Evolutionary conservation across 2,797 vertebrate species (phyloP), one percentile per base, ranked within the genome.

Genomic region (Acanthis flammea): DNA sequence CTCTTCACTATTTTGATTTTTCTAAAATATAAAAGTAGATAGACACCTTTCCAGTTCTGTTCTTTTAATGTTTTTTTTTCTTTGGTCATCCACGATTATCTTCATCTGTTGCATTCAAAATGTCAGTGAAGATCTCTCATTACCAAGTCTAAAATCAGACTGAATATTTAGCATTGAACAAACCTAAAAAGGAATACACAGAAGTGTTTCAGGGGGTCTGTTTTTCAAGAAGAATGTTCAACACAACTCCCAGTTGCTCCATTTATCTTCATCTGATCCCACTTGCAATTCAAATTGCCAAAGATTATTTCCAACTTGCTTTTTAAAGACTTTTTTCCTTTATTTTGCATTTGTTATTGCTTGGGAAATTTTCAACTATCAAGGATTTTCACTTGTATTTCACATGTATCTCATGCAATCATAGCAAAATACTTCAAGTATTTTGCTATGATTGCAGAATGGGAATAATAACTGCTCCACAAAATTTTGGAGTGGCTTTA

Each of bases 111-210:
- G 44, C 8, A 76, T 77, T 98, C 96, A 98, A 82, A 98, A 98
- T 3, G 97, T 92, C 24, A 98, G 94, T 62, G 96, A 95, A 37
- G 97, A 85, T 73, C 71, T 95, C 89, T 96, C 96, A 39, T 57
- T 12, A 37, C 61, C 12, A 1, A 95, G 39, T 93, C 88, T 96
- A 92, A 98, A 97, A 94, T 97, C 96, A 4, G 97, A 95, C 61
- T 96, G 98, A 74, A 98, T 67, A 41, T 96, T 98, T 74, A 98
- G 90, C 87, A 98, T 72, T 27, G 98, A 98, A 80, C 98, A 98
- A 72, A 98, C 97, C 98, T 98, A 96, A 61, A 96, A 96, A 86
- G 86, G 74, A 97, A 94, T 27, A 94, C 27, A 82, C 2, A 11
- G 4, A 24, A 60, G 14, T 6, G 23, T 65, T 94, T 83, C 70